Evolutionary conservation across 2,113 vertebrate genomes (phyloP).

Genomic region (Sceloporus tristichus): DNA sequence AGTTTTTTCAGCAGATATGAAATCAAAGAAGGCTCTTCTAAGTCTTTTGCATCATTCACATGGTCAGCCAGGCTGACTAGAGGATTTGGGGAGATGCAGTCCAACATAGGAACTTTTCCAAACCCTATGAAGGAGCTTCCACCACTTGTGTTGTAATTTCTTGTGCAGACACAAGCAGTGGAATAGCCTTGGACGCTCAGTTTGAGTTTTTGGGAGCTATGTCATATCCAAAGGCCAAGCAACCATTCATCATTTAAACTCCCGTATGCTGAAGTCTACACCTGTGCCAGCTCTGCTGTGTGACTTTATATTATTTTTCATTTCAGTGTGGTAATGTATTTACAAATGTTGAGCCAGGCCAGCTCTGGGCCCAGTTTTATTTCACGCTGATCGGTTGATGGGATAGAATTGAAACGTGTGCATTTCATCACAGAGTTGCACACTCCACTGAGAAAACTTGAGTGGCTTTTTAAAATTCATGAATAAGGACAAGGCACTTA

Average conservation of each 20-base stretch:
- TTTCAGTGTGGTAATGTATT: conserved; percentile 23
- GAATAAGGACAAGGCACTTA: conserved; percentile 58
- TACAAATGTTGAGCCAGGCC: conserved; percentile 39
- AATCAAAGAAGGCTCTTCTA: too few species aligned
- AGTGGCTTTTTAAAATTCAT: conserved; percentile 44
- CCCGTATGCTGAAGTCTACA: neutral
- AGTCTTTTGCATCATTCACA: too few species aligned
- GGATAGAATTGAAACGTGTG: conserved; percentile 46
- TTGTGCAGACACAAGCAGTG: neutral
- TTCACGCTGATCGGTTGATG: conserved; percentile 50
- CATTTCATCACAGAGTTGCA: conserved; percentile 48
- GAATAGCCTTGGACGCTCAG: neutral
- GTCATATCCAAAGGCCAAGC: neutral
- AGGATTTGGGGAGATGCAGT: neutral
- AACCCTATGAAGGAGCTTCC: neutral
- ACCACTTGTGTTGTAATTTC: neutral
- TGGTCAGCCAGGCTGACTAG: too few species aligned
- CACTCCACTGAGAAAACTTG: conserved; percentile 40
- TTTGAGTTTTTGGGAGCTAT: conserved; percentile 22
- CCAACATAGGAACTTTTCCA: neutral
- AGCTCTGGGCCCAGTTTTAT: conserved; percentile 33
- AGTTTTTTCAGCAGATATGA: too few species aligned
- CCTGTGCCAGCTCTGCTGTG: neutral
- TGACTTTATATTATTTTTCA: conserved; percentile 34
- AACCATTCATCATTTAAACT: neutral